Conservation (phyloP, 2,113 vertebrate genomes). For the Hyperopisus bebe region DNA sequence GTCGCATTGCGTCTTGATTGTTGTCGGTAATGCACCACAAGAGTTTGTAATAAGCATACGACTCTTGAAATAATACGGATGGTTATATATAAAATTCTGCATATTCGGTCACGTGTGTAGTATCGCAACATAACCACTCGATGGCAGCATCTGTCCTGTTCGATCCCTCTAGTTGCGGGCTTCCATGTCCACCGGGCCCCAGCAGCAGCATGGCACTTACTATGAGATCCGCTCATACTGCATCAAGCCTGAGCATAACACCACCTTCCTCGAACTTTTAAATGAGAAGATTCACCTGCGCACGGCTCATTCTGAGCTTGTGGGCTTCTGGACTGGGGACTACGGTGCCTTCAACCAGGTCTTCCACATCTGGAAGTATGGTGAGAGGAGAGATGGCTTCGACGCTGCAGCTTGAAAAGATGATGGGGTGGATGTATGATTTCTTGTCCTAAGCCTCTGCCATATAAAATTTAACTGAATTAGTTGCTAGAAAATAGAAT, state of each 20-base stretch:
- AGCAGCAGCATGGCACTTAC: constrained; percentile 62
- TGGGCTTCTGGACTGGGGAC: constrained; percentile 81
- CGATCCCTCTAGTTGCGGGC: constrained; percentile 34
- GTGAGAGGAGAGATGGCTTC: constrained; percentile 43
- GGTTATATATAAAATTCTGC: neutral
- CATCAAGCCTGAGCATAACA: constrained; percentile 70
- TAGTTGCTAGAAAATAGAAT: neutral
- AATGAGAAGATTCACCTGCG: constrained; percentile 72
- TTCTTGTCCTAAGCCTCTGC: neutral
- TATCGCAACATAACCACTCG: constrained; percentile 13
- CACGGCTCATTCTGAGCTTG: constrained; percentile 73
- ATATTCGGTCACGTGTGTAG: neutral
- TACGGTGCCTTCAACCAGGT: constrained; percentile 81
- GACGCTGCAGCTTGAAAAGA: neutral
- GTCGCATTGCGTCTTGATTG: neutral
- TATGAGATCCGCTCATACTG: constrained; percentile 86
- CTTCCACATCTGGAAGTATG: constrained; percentile 87
- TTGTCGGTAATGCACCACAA: neutral
- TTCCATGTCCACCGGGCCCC: constrained; percentile 61
- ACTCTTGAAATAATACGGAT: neutral
- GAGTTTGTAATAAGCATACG: neutral
- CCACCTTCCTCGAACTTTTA: constrained; percentile 70
- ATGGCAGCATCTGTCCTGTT: constrained; percentile 21
- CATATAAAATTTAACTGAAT: neutral
- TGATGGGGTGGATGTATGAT: neutral